These are phyloP conservation scores for Dasyurus viverrinus DNA, from an alignment of 2,113 vertebrate species.

Conservation along the genomic window DNA sequence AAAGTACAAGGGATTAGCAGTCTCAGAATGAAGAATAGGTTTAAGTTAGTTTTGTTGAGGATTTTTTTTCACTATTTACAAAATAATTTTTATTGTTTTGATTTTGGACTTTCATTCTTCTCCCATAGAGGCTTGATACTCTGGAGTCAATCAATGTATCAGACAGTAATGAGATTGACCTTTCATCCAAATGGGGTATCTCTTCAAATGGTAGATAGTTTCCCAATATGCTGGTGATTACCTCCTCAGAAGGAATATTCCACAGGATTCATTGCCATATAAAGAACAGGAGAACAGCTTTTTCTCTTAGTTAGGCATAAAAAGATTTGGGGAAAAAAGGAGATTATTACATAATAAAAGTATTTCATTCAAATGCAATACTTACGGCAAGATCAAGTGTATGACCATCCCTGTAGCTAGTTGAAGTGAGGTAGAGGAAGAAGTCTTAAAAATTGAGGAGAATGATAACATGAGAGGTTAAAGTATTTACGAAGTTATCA, in stretches of 20 bases:
- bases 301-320: background rate
- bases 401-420: too few species aligned
- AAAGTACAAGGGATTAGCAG: background rate
- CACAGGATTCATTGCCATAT: background rate
- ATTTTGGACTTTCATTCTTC: background rate
- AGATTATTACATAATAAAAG: background rate
- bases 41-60: background rate
- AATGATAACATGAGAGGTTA: background rate
- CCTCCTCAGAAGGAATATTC: background rate
- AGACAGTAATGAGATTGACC: background rate
- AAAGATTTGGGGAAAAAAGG: background rate
- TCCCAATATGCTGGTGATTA: background rate
- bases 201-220: background rate
- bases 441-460: background rate
- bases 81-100: background rate
- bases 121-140: background rate
- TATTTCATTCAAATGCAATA: background rate
- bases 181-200: background rate
- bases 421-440: background rate
- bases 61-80: background rate
- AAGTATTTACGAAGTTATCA: background rate
- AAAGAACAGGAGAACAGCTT: background rate
- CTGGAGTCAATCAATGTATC: background rate
- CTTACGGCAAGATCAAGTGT: background rate
- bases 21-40: background rate